Base-by-base conservation (phyloP, 2,888 invertebrate genomes). In the Salpingus planirostris region DNA sequence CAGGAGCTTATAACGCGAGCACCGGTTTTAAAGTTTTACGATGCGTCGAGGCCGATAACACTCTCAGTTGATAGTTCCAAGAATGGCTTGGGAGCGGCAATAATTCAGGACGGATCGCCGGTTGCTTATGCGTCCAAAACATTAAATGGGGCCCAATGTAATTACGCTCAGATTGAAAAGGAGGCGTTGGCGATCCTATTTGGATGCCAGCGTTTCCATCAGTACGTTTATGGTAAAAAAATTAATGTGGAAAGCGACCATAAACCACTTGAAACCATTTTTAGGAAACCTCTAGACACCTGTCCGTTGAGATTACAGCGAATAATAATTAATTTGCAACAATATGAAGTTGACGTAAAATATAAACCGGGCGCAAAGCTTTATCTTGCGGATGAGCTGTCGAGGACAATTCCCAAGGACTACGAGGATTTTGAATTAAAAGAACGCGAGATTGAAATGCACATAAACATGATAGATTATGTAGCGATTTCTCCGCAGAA, bases 81-180 rank as follows among this genome's bases (percentile, higher is more conserved):
- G 30, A 27, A 34, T 15, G 41, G 40, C 5, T 13, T 44, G 6
- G 46, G 42, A 3, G 47, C 42, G 10, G 43, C 31, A n/a, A 15
- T 53, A 1, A 23, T 54, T 13, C 54, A 56, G 42, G 36, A 51
- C 24, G 24, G 36, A 15, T 21, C 29, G 8, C 46, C 49, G 13
- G 29, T 47, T 11, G 49, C 52, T 10, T 54, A 52, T 36, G 50
- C 42, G 5, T 49, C 49, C 1, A 46, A 41, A 34, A 24, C 47
- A 6, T 29, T 50, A 12, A 48, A 43, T 1, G 13, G 13, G 13
- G 26, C 36, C 2, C 47, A 54, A 40, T 21, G 31, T 13, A 28
- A 24, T 2, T 55, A 50, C 15, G 43, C 47, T 4, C 50, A 52
- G 33, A 50, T 50, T 15, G 50, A 54, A 35, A 48, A 46, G 40